Percentiles rank a stretch among this genome's conserved stretches.
Conservation (phyloP, 92 coral and sea anemone genomes). For the Chrysogorgia sp. region DNA sequence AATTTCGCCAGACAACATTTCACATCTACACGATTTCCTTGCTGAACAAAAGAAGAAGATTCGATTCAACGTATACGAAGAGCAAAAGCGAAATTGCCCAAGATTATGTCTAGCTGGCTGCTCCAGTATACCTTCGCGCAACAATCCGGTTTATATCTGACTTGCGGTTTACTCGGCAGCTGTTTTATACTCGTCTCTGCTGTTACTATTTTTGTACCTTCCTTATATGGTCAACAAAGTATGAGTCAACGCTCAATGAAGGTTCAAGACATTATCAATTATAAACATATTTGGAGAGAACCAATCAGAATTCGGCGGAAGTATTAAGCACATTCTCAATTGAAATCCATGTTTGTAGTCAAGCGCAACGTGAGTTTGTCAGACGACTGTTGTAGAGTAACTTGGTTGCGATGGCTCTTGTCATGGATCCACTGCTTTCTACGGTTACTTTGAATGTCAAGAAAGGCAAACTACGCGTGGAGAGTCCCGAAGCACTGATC, state of each 20-base stretch:
- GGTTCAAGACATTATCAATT: slow-evolving; percentile 73
- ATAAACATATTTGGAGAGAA: slow-evolving; percentile 66
- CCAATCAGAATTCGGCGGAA: slow-evolving; percentile 78
- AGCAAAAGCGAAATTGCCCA: too few species aligned
- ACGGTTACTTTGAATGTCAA: slow-evolving; percentile 90
- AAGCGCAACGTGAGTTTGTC: slow-evolving; percentile 50
- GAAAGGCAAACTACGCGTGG: slow-evolving; percentile 82
- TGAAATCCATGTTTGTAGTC: slow-evolving; percentile 50
- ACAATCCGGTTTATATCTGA: slow-evolving; percentile 39
- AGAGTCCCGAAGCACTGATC: slow-evolving; percentile 92
- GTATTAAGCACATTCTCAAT: slow-evolving; percentile 36
- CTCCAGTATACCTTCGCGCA: background rate
- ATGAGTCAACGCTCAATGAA: slow-evolving; percentile 66
- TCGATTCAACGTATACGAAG: too few species aligned
- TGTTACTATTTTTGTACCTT: slow-evolving; percentile 87
- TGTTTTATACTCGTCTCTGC: slow-evolving; percentile 67
- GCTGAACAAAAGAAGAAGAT: too few species aligned
- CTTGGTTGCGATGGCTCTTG: slow-evolving; percentile 63
- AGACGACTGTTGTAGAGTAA: slow-evolving; percentile 15
- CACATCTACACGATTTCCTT: too few species aligned
- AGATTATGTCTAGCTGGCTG: too few species aligned
- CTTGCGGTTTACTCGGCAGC: slow-evolving; percentile 18
- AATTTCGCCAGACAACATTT: too few species aligned
- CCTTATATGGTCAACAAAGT: slow-evolving; percentile 84
- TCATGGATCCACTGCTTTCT: slow-evolving; percentile 95